Evolutionary conservation across 2,888 invertebrate genomes (phyloP).

Genomic region (Catocala sponsa): DNA sequence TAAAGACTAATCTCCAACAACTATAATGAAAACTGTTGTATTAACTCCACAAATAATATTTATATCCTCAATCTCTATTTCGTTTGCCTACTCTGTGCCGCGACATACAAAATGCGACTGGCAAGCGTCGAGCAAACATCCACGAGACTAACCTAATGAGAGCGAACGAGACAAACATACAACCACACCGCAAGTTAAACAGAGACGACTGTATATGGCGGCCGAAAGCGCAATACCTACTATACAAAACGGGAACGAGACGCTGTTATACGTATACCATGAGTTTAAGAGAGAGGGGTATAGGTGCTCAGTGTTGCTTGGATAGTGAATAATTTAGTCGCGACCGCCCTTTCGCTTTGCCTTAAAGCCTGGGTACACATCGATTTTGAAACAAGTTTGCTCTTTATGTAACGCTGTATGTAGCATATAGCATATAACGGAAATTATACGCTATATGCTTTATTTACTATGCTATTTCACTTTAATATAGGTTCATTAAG

Average conservation of each 20-base stretch:
- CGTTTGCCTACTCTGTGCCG: slow-evolving; percentile 57
- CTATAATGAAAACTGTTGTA: too few species aligned
- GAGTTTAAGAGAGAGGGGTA: slow-evolving; percentile 61
- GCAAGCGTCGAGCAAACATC: slow-evolving; percentile 83
- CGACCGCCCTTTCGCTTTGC: slow-evolving; percentile 79
- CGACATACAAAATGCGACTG: slow-evolving; percentile 77
- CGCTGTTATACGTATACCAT: slow-evolving; percentile 29
- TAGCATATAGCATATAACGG: not conserved
- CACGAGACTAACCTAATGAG: slow-evolving; percentile 85
- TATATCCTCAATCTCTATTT: slow-evolving; percentile 31
- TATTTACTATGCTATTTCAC: not conserved
- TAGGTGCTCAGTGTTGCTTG: slow-evolving; percentile 78
- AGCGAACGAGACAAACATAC: slow-evolving; percentile 70
- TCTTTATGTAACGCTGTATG: slow-evolving; percentile 43
- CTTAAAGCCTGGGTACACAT: slow-evolving; percentile 52
- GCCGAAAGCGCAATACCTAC: slow-evolving; percentile 83
- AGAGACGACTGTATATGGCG: slow-evolving; percentile 76
- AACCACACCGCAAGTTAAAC: slow-evolving; percentile 39
- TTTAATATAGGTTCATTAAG: too few species aligned
- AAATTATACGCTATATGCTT: not conserved
- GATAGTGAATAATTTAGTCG: slow-evolving; percentile 80
- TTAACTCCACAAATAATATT: too few species aligned
- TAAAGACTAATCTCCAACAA: too few species aligned
- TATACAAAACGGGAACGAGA: slow-evolving; percentile 63
- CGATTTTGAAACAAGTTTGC: slow-evolving; percentile 58